These are phyloP conservation scores for Ctenomys sociabilis DNA, from an alignment of 2,113 vertebrate species.

Conservation along the genomic window DNA sequence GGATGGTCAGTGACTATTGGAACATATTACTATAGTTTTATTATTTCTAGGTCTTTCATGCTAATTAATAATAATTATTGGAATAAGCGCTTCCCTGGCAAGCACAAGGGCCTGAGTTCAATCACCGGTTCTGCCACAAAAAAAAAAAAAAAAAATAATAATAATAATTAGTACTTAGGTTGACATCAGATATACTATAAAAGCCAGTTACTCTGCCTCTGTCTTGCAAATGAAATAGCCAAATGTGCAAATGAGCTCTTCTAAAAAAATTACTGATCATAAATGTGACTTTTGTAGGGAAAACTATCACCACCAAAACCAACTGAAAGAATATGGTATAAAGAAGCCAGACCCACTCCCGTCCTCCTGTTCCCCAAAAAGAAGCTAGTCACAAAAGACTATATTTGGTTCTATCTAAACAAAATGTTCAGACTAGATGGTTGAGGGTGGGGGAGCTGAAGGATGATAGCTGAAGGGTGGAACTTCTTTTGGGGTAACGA, in stretches of 20 bases:
- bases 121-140: too few relatives aligned
- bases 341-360: neutral
- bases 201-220: neutral
- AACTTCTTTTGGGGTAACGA: neutral
- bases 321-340: constrained; percentile 40
- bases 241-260: neutral
- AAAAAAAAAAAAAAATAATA: too few relatives aligned
- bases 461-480: neutral
- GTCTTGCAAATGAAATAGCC: neutral
- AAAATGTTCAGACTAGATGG: neutral
- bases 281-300: neutral
- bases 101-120: too few relatives aligned
- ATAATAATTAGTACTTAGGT: constrained; percentile 5
- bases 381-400: neutral
- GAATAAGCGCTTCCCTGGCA: too few relatives aligned
- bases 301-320: constrained; percentile 45
- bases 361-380: neutral
- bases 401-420: neutral
- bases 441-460: neutral
- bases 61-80: constrained; percentile 16
- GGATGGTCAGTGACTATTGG: constrained; percentile 9
- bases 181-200: neutral
- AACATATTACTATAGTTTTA: neutral
- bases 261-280: neutral
- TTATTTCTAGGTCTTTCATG: constrained; percentile 1